These are phyloP conservation scores for Caenorhabditis afra DNA, from an alignment of 2,888 invertebrate genomes.

Conservation along the genomic window DNA sequence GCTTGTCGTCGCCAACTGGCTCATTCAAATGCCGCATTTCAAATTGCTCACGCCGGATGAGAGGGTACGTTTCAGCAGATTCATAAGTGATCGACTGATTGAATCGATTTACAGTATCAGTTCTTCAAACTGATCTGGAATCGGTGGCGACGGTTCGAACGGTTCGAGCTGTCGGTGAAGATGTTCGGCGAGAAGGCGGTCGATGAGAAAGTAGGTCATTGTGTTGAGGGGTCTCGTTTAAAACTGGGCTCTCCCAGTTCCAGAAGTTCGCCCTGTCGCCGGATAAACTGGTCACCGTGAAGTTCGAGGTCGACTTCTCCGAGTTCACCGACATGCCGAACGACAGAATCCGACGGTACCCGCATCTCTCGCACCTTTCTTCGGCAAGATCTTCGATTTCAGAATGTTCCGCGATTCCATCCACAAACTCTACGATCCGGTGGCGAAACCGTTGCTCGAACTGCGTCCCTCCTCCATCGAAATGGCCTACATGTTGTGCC, in stretches of 20 bases:
- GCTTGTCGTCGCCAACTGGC: constrained; percentile 59
- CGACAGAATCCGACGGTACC: constrained; percentile 20
- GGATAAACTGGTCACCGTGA: constrained; percentile 3
- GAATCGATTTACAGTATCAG: constrained; percentile 7
- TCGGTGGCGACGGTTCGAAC: constrained; percentile 55
- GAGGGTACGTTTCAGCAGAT: constrained; percentile 41
- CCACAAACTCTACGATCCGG: constrained; percentile 37
- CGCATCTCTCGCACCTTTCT: too few relatives aligned
- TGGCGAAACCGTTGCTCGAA: constrained; percentile 51
- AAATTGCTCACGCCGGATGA: constrained; percentile 41
- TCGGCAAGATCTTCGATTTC: too few relatives aligned
- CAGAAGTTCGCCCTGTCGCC: constrained; percentile 30
- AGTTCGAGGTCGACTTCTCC: background rate
- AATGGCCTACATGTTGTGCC: constrained; percentile 60
- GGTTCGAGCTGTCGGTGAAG: constrained; percentile 50
- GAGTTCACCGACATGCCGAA: constrained; percentile 44
- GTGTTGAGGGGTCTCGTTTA: background rate
- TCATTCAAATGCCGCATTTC: constrained; percentile 57
- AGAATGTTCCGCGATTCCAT: constrained; percentile 60
- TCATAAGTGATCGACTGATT: too few relatives aligned
- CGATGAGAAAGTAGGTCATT: constrained; percentile 1
- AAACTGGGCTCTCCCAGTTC: background rate
- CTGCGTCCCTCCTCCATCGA: constrained; percentile 51
- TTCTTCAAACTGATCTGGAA: constrained; percentile 55
- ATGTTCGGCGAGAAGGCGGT: constrained; percentile 29